phyloP scores from a whole-genome alignment of 2,797 vertebrate species.

The Aldrovandia affinis region DNA sequence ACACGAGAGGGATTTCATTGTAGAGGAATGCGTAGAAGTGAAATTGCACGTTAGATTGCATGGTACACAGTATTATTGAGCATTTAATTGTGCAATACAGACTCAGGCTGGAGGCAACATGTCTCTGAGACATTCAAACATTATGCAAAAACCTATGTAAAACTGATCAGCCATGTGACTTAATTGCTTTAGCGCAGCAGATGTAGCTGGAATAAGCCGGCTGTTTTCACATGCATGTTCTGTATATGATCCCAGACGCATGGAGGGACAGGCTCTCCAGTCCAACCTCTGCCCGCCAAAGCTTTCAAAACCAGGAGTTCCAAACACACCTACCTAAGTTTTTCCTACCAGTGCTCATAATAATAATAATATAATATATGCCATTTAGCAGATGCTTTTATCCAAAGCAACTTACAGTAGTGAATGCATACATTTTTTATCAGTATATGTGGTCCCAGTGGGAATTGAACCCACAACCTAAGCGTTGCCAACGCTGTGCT shows the following conservation, averaged over 20 bases:
- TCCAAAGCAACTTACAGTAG: too few relatives aligned
- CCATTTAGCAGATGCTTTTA: too few relatives aligned
- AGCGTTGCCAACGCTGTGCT: too few relatives aligned
- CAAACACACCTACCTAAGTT: background rate
- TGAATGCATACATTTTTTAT: too few relatives aligned
- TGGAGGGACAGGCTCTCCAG: background rate
- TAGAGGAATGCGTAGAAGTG: background rate
- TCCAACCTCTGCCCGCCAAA: background rate
- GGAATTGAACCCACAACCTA: too few relatives aligned
- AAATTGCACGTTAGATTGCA: background rate
- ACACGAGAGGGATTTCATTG: background rate
- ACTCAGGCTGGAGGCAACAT: background rate
- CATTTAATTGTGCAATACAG: background rate
- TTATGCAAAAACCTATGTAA: too few relatives aligned
- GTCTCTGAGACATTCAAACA: background rate
- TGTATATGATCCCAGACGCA: background rate
- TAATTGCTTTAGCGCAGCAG: background rate
- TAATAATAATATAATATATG: too few relatives aligned
- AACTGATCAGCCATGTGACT: too few relatives aligned
- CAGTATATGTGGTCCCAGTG: too few relatives aligned
- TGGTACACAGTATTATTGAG: background rate
- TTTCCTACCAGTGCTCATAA: background rate
- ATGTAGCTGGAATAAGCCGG: background rate
- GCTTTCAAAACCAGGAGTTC: constrained; percentile 19
- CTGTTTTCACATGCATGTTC: constrained; percentile 42